Evolutionary conservation across 2,113 vertebrate genomes (phyloP).

Genomic region (Himantopus leucocephalus): DNA sequence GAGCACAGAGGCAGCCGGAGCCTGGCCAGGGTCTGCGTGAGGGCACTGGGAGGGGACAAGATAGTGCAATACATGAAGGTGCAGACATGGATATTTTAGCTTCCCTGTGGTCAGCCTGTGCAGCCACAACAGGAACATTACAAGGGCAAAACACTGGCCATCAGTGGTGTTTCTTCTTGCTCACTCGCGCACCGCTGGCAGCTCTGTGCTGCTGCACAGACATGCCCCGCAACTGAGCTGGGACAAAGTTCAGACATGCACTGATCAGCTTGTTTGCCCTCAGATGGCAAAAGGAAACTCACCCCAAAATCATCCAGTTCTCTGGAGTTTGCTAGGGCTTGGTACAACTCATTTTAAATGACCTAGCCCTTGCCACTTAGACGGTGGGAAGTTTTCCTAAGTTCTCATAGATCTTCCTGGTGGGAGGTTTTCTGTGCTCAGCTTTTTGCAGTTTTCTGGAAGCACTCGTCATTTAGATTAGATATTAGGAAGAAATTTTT

Average conservation of each 20-base stretch:
- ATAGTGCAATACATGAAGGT: too few species aligned
- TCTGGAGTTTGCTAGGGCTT: not conserved
- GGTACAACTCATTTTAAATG: not conserved
- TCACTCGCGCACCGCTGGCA: fast-evolving
- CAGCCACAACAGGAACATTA: not conserved
- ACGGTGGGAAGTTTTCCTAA: not conserved
- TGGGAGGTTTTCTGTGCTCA: not conserved
- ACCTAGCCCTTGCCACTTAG: not conserved
- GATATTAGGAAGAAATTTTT: too few species aligned
- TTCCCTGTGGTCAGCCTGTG: not conserved
- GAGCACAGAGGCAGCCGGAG: not conserved
- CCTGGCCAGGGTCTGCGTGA: not conserved
- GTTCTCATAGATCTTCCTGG: not conserved
- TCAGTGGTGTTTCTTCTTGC: fast-evolving
- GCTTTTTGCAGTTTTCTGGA: not conserved
- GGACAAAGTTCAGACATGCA: not conserved
- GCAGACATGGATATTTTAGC: fast-evolving
- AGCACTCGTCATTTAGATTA: not conserved
- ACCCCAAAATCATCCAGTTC: not conserved
- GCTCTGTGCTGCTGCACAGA: not conserved
- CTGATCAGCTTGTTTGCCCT: not conserved
- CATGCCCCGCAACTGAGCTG: not conserved
- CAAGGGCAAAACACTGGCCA: not conserved
- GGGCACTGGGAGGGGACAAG: not conserved
- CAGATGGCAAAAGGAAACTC: not conserved